These are phyloP conservation scores for Sweltsa coloradensis DNA, from an alignment of 1,140 invertebrate genomes.

Conservation along the genomic window DNA sequence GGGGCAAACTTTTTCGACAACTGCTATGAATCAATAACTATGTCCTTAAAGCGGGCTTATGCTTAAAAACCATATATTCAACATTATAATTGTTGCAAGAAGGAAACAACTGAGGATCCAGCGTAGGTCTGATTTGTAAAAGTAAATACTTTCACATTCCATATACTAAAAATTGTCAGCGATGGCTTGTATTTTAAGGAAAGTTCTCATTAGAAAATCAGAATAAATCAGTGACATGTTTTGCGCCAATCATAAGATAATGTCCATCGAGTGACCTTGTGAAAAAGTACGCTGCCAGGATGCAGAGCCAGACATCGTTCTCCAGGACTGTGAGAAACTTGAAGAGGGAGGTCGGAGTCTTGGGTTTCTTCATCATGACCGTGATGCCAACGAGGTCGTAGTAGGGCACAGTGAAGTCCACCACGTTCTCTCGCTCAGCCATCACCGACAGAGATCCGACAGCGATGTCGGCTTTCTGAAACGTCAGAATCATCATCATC, in stretches of 20 bases:
- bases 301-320: constrained; percentile 91
- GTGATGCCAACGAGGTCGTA: constrained; percentile 91
- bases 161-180: too few species aligned
- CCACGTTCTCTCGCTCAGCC: constrained; percentile 87
- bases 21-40: too few species aligned
- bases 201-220: too few species aligned
- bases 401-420: constrained; percentile 91
- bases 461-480: constrained; percentile 74
- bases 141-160: too few species aligned
- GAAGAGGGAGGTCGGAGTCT: constrained; percentile 75
- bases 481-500: too few species aligned
- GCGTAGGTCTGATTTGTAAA: too few species aligned
- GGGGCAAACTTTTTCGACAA: too few species aligned
- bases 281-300: constrained; percentile 88
- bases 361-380: constrained; percentile 77
- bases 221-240: not conserved
- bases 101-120: too few species aligned
- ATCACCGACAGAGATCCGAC: constrained; percentile 80
- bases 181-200: too few species aligned
- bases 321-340: constrained; percentile 96
- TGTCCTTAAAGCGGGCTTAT: too few species aligned
- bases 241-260: not conserved
- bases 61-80: too few species aligned
- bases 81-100: too few species aligned
- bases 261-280: constrained; percentile 47